Evolutionary conservation across 2,797 vertebrate species (phyloP).

Genomic region (Gymnocypris eckloni): DNA sequence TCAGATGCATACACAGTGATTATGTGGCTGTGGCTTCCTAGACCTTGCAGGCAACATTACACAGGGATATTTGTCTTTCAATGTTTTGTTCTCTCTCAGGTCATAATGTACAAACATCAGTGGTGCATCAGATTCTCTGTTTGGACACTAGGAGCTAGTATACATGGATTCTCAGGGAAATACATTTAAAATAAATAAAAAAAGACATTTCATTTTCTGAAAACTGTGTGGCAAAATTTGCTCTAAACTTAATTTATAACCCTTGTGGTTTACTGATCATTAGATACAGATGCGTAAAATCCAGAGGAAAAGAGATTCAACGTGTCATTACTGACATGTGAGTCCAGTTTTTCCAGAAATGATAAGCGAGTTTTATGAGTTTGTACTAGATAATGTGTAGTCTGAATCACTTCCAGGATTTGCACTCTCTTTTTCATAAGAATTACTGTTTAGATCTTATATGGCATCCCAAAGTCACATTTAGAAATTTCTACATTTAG

Average conservation of each 20-base stretch:
- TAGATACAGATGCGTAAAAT: not conserved
- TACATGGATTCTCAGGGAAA: not conserved
- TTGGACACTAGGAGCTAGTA: not conserved
- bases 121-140: not conserved
- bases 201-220: not conserved
- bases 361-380: not conserved
- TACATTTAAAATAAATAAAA: not conserved
- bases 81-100: not conserved
- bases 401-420: not conserved
- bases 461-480: not conserved
- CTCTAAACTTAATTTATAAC: not conserved
- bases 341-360: slow-evolving; percentile 13
- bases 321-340: slow-evolving; percentile 5
- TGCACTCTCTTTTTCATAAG: not conserved
- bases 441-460: not conserved
- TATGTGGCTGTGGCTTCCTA: not conserved
- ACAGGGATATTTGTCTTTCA: not conserved
- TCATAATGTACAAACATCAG: not conserved
- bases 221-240: not conserved
- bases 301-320: not conserved
- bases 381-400: not conserved
- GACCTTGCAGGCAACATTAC: not conserved
- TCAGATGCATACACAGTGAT: not conserved
- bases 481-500: not conserved
- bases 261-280: not conserved